phyloP scores from a whole-genome alignment of 2,797 vertebrate species.

The Hirundo rustica region DNA sequence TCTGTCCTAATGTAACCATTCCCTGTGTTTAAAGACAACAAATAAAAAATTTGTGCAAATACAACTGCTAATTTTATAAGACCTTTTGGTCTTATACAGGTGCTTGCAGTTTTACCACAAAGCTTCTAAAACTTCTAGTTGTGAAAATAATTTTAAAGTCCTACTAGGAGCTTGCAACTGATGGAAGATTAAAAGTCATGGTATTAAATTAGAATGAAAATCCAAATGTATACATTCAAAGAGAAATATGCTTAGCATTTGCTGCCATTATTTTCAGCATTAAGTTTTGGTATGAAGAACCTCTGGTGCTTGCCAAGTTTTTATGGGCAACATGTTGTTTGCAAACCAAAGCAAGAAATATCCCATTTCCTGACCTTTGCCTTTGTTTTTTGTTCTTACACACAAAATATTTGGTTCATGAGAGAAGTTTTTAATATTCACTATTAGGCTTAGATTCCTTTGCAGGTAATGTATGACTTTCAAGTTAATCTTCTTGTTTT shows the following conservation, averaged over 20 bases:
- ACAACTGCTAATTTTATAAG: neutral
- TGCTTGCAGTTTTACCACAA: neutral
- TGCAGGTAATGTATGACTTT: neutral
- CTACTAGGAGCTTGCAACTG: neutral
- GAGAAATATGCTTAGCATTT: neutral
- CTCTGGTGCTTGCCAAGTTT: neutral
- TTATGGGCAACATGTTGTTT: neutral
- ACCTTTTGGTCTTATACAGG: neutral
- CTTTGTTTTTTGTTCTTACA: neutral
- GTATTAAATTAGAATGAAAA: neutral
- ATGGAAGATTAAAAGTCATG: neutral
- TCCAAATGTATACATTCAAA: neutral
- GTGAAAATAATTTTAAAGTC: neutral
- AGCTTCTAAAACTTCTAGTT: neutral
- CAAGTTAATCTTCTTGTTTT: neutral
- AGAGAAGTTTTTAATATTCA: neutral
- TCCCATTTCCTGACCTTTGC: neutral
- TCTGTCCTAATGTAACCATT: neutral
- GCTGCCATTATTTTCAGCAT: neutral
- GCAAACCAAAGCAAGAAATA: neutral
- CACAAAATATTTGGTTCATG: neutral
- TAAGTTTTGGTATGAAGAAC: neutral
- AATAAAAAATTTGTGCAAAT: neutral
- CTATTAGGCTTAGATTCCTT: neutral
- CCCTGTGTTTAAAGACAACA: neutral